Conservation (phyloP, 1,140 invertebrate genomes). For the Lepeophtheirus salmonis region DNA sequence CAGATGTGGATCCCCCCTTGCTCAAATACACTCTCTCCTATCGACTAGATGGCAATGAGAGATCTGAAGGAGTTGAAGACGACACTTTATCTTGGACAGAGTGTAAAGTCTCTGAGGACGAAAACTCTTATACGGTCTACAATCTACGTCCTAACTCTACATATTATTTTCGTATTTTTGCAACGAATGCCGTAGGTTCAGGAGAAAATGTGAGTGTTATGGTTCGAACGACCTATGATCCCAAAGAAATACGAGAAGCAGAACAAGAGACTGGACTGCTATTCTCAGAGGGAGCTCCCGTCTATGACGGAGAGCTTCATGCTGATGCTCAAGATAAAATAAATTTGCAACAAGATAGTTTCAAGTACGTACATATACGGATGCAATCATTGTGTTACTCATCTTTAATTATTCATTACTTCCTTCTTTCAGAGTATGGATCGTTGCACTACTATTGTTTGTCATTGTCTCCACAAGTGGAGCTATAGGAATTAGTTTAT, state of each 20-base stretch:
- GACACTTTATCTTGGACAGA: neutral
- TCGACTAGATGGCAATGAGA: neutral
- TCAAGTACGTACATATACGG: neutral
- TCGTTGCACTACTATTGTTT: neutral
- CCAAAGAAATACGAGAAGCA: neutral
- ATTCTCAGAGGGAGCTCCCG: neutral
- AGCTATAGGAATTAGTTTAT: neutral
- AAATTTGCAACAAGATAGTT: no score
- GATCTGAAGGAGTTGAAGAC: neutral
- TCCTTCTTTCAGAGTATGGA: neutral
- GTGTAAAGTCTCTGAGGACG: neutral
- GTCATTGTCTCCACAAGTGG: neutral
- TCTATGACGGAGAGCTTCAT: neutral
- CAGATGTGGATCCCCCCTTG: neutral
- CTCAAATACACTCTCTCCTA: neutral
- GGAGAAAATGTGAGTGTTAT: slow-evolving; percentile 6
- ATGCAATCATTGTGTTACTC: no score
- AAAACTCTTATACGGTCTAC: neutral
- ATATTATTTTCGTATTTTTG: slow-evolving; percentile 5
- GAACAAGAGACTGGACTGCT: neutral
- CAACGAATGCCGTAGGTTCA: neutral
- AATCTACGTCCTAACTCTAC: slow-evolving; percentile 8
- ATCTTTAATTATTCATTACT: neutral
- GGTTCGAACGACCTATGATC: neutral
- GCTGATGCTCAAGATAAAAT: no score